A percentile compares a stretch with the other conserved stretches of the same genome.
Evolutionary conservation across 2,888 invertebrate genomes (phyloP).

Genomic region (Nemotelus nigrinus): DNA sequence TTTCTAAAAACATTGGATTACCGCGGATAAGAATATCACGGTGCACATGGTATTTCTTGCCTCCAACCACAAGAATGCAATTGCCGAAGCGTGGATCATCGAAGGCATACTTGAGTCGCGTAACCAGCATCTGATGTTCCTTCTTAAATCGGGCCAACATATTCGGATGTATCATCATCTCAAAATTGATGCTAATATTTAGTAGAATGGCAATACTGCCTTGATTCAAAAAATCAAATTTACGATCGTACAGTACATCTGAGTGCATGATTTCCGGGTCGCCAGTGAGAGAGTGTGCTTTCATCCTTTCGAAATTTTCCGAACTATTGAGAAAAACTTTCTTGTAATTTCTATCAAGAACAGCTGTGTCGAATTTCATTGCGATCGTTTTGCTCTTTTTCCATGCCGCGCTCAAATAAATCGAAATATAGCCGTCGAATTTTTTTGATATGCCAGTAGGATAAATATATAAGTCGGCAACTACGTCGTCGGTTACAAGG

Average conservation of each 20-base stretch:
- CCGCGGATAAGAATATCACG: constrained; percentile 5
- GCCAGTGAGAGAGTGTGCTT: background rate
- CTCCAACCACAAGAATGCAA: background rate
- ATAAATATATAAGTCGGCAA: background rate
- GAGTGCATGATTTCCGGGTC: constrained; percentile 30
- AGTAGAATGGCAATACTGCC: constrained; percentile 1
- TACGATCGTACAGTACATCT: constrained; percentile 8
- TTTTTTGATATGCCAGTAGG: constrained; percentile 2
- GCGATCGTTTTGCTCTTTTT: constrained; percentile 25
- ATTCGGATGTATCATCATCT: constrained; percentile 28
- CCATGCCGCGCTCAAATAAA: constrained; percentile 18
- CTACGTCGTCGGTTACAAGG: background rate
- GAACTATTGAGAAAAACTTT: constrained; percentile 2
- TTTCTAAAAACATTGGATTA: constrained; percentile 21
- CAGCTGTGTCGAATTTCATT: constrained; percentile 27
- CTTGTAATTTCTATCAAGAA: background rate
- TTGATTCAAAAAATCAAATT: background rate
- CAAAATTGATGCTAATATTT: constrained; percentile 20
- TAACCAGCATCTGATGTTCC: constrained; percentile 3
- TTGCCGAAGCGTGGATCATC: constrained; percentile 8
- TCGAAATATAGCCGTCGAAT: constrained; percentile 13
- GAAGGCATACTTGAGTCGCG: background rate
- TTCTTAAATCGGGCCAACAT: constrained; percentile 21
- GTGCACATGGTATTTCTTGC: constrained; percentile 9
- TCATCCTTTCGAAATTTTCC: constrained; percentile 4